Evolutionary conservation across 2,113 vertebrate species (phyloP).

Genomic region (Rhinichthys klamathensis): DNA sequence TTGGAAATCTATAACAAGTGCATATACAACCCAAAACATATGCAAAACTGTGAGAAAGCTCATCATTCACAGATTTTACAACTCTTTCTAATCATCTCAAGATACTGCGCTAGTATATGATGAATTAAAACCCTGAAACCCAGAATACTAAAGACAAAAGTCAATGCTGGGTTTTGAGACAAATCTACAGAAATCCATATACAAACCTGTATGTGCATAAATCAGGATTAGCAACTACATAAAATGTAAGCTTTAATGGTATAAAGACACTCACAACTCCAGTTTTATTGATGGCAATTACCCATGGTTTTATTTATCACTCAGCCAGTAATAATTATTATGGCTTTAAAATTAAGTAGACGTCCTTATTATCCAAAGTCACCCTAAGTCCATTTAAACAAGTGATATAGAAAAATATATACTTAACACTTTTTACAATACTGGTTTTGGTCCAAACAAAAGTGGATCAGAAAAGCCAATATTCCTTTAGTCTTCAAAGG

Average conservation of each 20-base stretch:
- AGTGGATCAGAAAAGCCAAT: constrained; percentile 99
- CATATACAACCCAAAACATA: too few relatives aligned
- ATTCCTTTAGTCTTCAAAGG: constrained; percentile 96
- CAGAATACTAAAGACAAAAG: too few relatives aligned
- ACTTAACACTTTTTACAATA: constrained; percentile 99
- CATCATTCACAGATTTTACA: too few relatives aligned
- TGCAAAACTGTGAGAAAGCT: too few relatives aligned
- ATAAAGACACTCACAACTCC: constrained; percentile 63
- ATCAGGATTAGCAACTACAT: neutral
- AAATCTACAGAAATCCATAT: neutral
- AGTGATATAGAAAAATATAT: constrained; percentile 99
- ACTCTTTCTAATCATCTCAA: too few relatives aligned
- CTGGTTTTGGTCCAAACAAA: constrained; percentile 99
- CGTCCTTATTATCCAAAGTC: constrained; percentile 99
- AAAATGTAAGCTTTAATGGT: too few relatives aligned
- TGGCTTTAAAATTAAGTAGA: constrained; percentile 99
- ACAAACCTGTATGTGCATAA: neutral
- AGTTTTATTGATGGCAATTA: constrained; percentile 99
- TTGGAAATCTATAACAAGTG: too few relatives aligned
- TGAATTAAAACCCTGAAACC: too few relatives aligned
- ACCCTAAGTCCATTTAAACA: constrained; percentile 99
- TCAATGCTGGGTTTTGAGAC: too few relatives aligned
- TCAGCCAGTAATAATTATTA: constrained; percentile 98
- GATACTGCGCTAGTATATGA: too few relatives aligned
- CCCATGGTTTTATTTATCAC: constrained; percentile 98